Base-by-base conservation (phyloP, 2,888 invertebrate genomes). In the Sinohyriopsis cumingii region DNA sequence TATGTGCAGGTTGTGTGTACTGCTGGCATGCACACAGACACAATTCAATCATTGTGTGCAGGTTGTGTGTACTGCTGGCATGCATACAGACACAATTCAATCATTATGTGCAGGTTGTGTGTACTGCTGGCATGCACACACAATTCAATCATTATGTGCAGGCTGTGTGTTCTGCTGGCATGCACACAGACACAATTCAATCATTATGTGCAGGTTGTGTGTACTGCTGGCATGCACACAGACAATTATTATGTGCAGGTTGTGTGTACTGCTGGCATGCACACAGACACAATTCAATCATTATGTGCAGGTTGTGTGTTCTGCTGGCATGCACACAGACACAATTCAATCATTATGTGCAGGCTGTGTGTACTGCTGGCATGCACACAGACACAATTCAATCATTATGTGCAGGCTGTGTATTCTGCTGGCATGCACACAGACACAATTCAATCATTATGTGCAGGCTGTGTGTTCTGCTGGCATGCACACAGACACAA, bases 171-270 rank as follows among this genome's bases (percentile, higher is more conserved):
- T 5, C 28, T 28, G 28, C 28, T 28, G 28, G 12, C 18, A 63
- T 24, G 68, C 68, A 22, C 64, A 62, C 9, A 55, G n/a, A 9
- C 57, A 68, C 3, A n/a, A 22, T 68, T 68, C 59, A 45, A 64
- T n/a, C 5, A 56, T 22, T 54, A 66, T 33, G n/a, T n/a, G n/a
- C n/a, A n/a, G n/a, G n/a, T n/a, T n/a, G n/a, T 28, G 28, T 28
- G 28, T 28, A 28, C 28, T 28, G 28, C 28, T 28, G 28, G 12
- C 18, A 63, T 24, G 68, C 68, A 22, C 64, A 62, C 9, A 55
- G n/a, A 9, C 59, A 45, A 64, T n/a, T 3, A 56, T 22, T 54
- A 66, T 33, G n/a, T n/a, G n/a, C n/a, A n/a, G n/a, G n/a, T n/a
- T n/a, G n/a, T 28, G 28, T 28, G 28, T 28, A 28, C 28, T 28